Evolutionary conservation across 1,140 invertebrate genomes (phyloP).

Genomic region (Drosophila bifasciata): DNA sequence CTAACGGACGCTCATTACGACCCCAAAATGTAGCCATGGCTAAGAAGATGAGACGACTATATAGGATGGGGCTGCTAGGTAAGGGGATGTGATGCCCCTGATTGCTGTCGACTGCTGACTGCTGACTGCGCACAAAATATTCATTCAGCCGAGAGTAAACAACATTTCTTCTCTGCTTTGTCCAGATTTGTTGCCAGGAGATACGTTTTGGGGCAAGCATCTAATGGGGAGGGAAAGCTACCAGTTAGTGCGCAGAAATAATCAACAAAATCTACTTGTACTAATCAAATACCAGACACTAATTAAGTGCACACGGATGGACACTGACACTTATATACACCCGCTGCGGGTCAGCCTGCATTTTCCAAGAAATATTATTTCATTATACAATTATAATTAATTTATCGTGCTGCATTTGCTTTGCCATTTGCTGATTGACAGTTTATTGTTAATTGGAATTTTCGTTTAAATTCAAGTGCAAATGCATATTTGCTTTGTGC

Average conservation of each 20-base stretch:
- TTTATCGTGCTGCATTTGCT: not conserved
- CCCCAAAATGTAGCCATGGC: slow-evolving; percentile 24
- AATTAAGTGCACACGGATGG: slow-evolving; percentile 15
- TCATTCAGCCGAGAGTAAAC: slow-evolving; percentile 18
- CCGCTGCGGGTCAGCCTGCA: not conserved
- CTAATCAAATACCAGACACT: slow-evolving; percentile 1
- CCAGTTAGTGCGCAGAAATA: too few species aligned
- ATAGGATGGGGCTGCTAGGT: slow-evolving; percentile 6
- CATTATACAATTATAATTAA: slow-evolving; percentile 6
- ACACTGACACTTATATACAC: not conserved
- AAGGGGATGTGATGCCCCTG: slow-evolving; percentile 7
- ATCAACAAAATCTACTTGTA: too few species aligned
- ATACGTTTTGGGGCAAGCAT: too few species aligned
- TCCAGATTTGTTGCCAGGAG: too few species aligned
- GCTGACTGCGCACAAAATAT: slow-evolving; percentile 25
- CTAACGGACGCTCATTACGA: slow-evolving; percentile 74
- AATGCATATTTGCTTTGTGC: slow-evolving; percentile 6
- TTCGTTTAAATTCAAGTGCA: not conserved
- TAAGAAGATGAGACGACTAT: slow-evolving; percentile 17
- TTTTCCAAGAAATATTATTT: not conserved
- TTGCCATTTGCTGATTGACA: not conserved
- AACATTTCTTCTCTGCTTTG: slow-evolving; percentile 5
- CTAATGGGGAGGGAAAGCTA: too few species aligned
- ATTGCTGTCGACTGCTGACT: slow-evolving; percentile 33
- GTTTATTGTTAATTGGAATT: not conserved